Percentiles rank a stretch among this genome's conserved stretches.
These are phyloP conservation scores for Myotis pilosus DNA, from an alignment of 2,797 vertebrate genomes.

Conservation along the genomic window DNA sequence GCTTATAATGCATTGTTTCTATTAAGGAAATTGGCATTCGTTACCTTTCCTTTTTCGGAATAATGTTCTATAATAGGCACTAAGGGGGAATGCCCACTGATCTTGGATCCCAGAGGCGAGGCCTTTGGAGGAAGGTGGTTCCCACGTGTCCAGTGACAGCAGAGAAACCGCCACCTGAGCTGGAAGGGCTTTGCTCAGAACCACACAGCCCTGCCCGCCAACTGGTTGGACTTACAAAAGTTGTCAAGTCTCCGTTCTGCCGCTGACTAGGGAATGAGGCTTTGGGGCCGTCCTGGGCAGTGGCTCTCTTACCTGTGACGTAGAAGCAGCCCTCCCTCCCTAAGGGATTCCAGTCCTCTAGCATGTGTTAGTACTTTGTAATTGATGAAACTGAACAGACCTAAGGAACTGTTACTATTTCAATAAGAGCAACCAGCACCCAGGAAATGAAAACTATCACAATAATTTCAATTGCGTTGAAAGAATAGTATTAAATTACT, in stretches of 20 bases:
- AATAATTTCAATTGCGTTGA: neutral
- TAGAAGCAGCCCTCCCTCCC: neutral
- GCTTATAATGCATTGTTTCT: neutral
- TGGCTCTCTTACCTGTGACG: neutral
- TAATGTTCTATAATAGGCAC: neutral
- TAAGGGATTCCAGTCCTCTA: neutral
- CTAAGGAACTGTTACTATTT: neutral
- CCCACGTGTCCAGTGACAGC: neutral
- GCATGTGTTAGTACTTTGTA: neutral
- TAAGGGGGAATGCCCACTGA: neutral
- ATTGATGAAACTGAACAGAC: neutral
- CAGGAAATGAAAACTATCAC: neutral
- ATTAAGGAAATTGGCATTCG: neutral
- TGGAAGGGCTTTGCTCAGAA: neutral
- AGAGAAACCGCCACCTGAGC: accelerated
- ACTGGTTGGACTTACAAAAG: neutral
- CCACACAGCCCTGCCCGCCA: neutral
- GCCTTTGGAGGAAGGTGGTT: neutral
- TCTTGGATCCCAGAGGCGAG: neutral
- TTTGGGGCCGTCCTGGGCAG: neutral
- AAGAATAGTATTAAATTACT: neutral
- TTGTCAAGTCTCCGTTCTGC: neutral
- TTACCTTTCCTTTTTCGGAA: neutral
- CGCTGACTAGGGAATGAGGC: neutral
- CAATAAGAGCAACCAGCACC: neutral